phyloP scores from a whole-genome alignment of 2,797 vertebrate species.

The Gymnodraco acuticeps region DNA sequence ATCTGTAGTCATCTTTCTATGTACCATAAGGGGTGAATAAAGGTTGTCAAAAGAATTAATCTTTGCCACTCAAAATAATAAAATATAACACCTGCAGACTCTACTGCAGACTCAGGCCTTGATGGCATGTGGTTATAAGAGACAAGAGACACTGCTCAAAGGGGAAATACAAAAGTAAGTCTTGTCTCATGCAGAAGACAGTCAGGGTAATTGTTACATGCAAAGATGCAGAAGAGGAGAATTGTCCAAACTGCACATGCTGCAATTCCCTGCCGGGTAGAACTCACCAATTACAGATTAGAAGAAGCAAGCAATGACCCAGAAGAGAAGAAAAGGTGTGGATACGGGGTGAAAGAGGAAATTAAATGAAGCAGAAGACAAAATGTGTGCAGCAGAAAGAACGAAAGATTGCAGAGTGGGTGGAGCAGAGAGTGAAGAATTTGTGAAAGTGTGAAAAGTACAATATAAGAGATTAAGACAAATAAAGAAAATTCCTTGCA shows the following conservation, averaged over 20 bases:
- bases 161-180: conserved; percentile 3
- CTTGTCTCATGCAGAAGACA: conserved; percentile 69
- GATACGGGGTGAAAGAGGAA: conserved; percentile 19
- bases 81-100: conserved; percentile 21
- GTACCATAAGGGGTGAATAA: background rate
- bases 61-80: background rate
- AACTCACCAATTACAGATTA: conserved; percentile 98
- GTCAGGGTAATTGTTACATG: conserved; percentile 57
- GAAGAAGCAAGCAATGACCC: conserved; percentile 94
- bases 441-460: conserved; percentile 50
- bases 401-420: conserved; percentile 54
- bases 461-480: conserved; percentile 74
- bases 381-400: conserved; percentile 13
- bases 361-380: conserved; percentile 28
- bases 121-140: conserved; percentile 35
- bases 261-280: conserved; percentile 61
- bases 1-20: background rate
- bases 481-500: conserved; percentile 74
- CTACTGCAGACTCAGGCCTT: conserved; percentile 25
- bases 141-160: conserved; percentile 3
- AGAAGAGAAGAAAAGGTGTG: conserved; percentile 76
- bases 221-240: conserved; percentile 43
- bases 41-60: too few species aligned
- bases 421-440: conserved; percentile 57
- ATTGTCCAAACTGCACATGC: conserved; percentile 71